phyloP scores from a whole-genome alignment of 2,888 invertebrate species.

The Rutpela maculata region DNA sequence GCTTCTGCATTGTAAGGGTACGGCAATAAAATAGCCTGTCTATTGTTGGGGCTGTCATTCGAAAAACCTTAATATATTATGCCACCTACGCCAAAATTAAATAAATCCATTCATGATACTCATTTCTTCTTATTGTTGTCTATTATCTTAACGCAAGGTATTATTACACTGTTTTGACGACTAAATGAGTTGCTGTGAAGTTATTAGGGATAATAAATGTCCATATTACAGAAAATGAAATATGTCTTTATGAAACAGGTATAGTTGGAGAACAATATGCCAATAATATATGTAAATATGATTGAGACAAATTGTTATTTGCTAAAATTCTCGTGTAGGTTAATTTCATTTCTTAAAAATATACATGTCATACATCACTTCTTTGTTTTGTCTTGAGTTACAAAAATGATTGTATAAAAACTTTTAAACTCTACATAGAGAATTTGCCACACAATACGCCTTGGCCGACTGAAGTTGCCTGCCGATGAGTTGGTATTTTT shows the following conservation, averaged over 20 bases:
- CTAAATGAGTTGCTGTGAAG: conserved; percentile 23
- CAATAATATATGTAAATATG: background rate
- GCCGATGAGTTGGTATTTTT: too few species aligned
- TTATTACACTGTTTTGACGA: conserved; percentile 11
- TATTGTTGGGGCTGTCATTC: conserved; percentile 64
- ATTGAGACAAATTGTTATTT: too few species aligned
- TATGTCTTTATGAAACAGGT: background rate
- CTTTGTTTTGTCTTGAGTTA: too few species aligned
- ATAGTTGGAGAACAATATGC: too few species aligned
- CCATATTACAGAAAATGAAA: conserved; percentile 7
- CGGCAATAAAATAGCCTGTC: conserved; percentile 65
- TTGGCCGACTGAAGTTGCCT: too few species aligned
- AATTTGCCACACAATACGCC: too few species aligned
- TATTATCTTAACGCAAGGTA: conserved; percentile 8
- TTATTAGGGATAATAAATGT: conserved; percentile 23
- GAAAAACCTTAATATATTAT: conserved; percentile 57
- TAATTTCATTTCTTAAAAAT: too few species aligned
- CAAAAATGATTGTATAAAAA: too few species aligned
- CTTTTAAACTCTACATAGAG: too few species aligned
- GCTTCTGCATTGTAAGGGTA: conserved; percentile 65
- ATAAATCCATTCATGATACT: conserved; percentile 2
- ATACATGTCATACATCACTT: too few species aligned
- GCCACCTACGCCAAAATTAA: conserved; percentile 9
- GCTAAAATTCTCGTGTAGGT: too few species aligned
- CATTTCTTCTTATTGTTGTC: background rate